Percentiles rank a stretch among this genome's conserved stretches.
phyloP scores from a whole-genome alignment of 2,888 invertebrate species.

The Trichopria drosophilae region DNA sequence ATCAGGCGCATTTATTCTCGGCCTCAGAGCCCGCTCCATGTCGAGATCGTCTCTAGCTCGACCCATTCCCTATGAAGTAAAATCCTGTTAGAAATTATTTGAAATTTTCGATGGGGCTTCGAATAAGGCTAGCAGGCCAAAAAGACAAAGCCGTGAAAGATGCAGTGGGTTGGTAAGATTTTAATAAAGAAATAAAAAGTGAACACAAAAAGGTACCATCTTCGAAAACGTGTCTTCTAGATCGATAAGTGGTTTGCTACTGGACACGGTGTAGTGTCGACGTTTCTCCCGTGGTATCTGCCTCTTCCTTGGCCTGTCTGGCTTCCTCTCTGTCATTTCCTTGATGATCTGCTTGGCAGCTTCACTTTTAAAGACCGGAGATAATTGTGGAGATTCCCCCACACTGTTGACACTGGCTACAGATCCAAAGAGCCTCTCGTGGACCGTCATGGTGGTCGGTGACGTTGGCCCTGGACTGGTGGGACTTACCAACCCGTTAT shows the following conservation, averaged over 20 bases:
- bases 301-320: slow-evolving; percentile 62
- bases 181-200: slow-evolving; percentile 28
- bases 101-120: too few species aligned
- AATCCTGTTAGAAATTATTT: too few species aligned
- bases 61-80: slow-evolving; percentile 53
- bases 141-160: slow-evolving; percentile 8
- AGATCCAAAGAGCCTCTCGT: slow-evolving; percentile 41
- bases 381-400: slow-evolving; percentile 64
- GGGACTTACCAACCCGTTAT: slow-evolving; percentile 1
- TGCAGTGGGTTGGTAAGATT: slow-evolving; percentile 3
- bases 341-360: slow-evolving; percentile 84
- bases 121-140: slow-evolving; percentile 13
- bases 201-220: slow-evolving; percentile 46
- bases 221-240: slow-evolving; percentile 52
- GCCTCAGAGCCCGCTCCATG: slow-evolving; percentile 81
- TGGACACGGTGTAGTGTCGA: slow-evolving; percentile 80
- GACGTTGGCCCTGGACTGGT: not conserved
- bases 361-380: slow-evolving; percentile 83
- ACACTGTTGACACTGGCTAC: slow-evolving; percentile 43
- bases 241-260: slow-evolving; percentile 53
- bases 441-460: slow-evolving; percentile 18
- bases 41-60: slow-evolving; percentile 82
- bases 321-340: slow-evolving; percentile 67
- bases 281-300: slow-evolving; percentile 81
- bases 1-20: slow-evolving; percentile 78